Evolutionary conservation across 2,888 invertebrate species (phyloP).

Genomic region (Drosophila lutescens): DNA sequence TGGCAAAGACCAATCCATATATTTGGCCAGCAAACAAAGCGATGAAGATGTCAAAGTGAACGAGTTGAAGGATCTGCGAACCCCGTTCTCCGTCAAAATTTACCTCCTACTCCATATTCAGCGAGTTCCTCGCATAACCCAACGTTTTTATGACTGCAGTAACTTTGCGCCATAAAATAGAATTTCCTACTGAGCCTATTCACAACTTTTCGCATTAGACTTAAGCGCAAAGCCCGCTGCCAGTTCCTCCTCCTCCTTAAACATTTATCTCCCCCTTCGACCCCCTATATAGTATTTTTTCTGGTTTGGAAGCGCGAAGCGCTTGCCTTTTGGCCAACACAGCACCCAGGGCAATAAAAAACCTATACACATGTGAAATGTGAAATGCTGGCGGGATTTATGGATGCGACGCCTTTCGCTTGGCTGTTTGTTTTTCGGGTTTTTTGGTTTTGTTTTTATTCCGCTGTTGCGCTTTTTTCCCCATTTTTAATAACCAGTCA

Average conservation of each 20-base stretch:
- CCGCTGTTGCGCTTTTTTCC: conserved; percentile 39
- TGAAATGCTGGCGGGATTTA: conserved; percentile 74
- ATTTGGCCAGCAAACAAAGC: conserved; percentile 23
- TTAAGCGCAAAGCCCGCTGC: conserved; percentile 79
- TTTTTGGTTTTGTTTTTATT: conserved; percentile 33
- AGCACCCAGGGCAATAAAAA: conserved; percentile 65
- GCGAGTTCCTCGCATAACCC: conserved; percentile 40
- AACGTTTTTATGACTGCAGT: conserved; percentile 78
- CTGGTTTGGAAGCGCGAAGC: conserved; percentile 11
- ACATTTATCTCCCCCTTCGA: neutral
- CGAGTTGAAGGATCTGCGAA: conserved; percentile 13
- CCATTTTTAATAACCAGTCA: conserved; percentile 75
- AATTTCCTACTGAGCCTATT: conserved; percentile 80
- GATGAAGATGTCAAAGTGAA: conserved; percentile 24
- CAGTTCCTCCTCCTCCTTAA: conserved; percentile 35
- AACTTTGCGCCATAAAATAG: conserved; percentile 78
- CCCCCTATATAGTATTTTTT: conserved; percentile 8
- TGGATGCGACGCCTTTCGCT: conserved; percentile 54
- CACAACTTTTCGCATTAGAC: conserved; percentile 80
- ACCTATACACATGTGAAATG: conserved; percentile 77
- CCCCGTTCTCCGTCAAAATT: neutral
- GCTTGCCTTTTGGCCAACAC: conserved; percentile 32
- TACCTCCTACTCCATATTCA: neutral
- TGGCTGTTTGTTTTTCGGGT: conserved; percentile 18
- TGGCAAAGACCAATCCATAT: conserved; percentile 14